These are phyloP conservation scores for Mugil cephalus DNA, from an alignment of 2,113 vertebrate genomes.

Conservation along the genomic window DNA sequence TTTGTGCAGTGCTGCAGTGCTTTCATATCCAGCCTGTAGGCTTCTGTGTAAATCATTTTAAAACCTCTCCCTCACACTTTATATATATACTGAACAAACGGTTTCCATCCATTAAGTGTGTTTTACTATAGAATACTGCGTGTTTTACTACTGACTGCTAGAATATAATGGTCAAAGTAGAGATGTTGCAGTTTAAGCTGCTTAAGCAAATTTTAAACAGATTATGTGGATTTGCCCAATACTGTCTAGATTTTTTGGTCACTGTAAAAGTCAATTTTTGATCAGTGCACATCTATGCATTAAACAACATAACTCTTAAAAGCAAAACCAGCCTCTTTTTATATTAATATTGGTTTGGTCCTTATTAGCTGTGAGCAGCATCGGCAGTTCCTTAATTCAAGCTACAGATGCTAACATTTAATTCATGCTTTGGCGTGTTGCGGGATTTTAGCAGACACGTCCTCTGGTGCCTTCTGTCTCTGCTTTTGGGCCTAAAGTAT, in stretches of 20 bases:
- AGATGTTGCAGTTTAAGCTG: constrained; percentile 46
- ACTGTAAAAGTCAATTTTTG: background rate
- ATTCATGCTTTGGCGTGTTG: constrained; percentile 24
- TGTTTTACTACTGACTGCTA: constrained; percentile 19
- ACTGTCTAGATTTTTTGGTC: constrained; percentile 23
- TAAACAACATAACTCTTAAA: no score
- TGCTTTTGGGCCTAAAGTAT: background rate
- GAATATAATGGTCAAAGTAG: constrained; percentile 42
- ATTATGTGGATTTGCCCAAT: constrained; percentile 45
- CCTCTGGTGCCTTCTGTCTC: constrained; percentile 66
- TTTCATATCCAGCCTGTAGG: constrained; percentile 22
- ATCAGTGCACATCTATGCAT: background rate
- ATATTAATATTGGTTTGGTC: background rate
- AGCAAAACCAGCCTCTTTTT: background rate
- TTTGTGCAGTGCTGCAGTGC: constrained; percentile 19
- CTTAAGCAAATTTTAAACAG: constrained; percentile 49
- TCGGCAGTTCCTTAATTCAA: constrained; percentile 34
- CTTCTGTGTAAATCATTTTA: constrained; percentile 38
- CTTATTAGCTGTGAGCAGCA: background rate
- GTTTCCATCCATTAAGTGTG: constrained; percentile 54
- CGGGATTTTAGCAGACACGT: constrained; percentile 2
- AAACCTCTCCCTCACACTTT: background rate
- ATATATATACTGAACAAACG: background rate
- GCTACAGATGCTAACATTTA: constrained; percentile 55
- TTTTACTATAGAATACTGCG: constrained; percentile 9